These are phyloP conservation scores for Cheilosia urbana DNA, from an alignment of 2,888 invertebrate species.

Conservation along the genomic window DNA sequence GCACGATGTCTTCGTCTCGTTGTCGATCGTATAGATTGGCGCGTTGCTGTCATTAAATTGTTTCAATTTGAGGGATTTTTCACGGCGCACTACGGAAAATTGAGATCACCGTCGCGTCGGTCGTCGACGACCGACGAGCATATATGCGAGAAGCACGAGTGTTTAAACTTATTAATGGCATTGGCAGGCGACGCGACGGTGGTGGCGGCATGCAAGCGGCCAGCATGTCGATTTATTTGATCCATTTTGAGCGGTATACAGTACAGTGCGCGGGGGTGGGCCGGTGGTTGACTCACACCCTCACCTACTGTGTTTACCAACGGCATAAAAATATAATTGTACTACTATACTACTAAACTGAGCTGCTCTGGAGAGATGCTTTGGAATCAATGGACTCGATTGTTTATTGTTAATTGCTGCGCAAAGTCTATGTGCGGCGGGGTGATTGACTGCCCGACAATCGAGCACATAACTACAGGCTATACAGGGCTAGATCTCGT, in stretches of 20 bases:
- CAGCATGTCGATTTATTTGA: conserved; percentile 67
- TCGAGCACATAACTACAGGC: conserved; percentile 53
- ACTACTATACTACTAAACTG: conserved; percentile 18
- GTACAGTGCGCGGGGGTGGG: conserved; percentile 19
- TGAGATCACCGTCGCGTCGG: conserved; percentile 70
- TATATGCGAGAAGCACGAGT: conserved; percentile 2
- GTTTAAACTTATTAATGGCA: conserved; percentile 71
- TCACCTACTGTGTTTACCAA: conserved; percentile 63
- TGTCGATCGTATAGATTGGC: not conserved
- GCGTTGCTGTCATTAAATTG: conserved; percentile 58
- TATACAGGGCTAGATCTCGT: conserved; percentile 37
- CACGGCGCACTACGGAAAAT: conserved; percentile 56
- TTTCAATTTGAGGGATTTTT: conserved; percentile 73
- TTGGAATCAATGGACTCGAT: conserved; percentile 74
- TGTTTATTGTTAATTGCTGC: conserved; percentile 75
- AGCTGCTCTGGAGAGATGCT: conserved; percentile 43
- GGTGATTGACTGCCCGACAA: conserved; percentile 75
- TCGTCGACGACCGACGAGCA: conserved; percentile 25
- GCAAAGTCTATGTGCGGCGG: conserved; percentile 65
- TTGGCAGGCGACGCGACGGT: conserved; percentile 39
- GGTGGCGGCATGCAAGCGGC: conserved; percentile 30
- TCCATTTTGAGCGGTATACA: conserved; percentile 42
- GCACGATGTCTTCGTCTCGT: conserved; percentile 7
- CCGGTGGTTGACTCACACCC: conserved; percentile 43
- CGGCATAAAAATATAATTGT: conserved; percentile 58